phyloP scores from a whole-genome alignment of 2,113 vertebrate genomes.

The Mobula birostris region DNA sequence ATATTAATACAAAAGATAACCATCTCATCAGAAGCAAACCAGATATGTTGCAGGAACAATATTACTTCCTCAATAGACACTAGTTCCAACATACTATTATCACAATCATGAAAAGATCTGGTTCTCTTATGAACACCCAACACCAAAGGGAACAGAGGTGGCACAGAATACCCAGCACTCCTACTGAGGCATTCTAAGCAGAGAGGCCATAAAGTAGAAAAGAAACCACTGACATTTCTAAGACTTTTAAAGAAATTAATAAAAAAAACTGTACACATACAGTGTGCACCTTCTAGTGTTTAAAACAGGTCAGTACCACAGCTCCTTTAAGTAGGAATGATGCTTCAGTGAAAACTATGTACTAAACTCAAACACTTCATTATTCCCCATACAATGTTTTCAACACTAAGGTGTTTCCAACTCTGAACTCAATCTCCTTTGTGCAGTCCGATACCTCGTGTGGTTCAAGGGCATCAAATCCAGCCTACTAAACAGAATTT shows the following conservation, averaged over 20 bases:
- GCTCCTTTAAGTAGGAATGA: background rate
- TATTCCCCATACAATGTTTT: background rate
- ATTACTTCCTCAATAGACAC: background rate
- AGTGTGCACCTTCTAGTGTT: conserved; percentile 28
- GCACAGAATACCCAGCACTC: too few relatives aligned
- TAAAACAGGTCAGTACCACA: conserved; percentile 23
- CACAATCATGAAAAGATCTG: background rate
- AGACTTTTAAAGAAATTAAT: background rate
- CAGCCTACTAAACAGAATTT: background rate
- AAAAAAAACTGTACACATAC: background rate
- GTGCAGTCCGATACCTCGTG: background rate
- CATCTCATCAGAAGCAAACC: background rate
- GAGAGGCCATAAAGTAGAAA: background rate
- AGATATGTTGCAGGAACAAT: background rate
- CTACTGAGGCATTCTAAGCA: background rate
- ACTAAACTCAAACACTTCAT: background rate
- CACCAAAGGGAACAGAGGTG: background rate
- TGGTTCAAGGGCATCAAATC: background rate
- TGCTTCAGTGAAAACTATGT: background rate
- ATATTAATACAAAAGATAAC: too few relatives aligned
- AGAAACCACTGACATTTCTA: background rate
- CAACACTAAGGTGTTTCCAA: background rate
- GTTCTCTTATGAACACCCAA: background rate
- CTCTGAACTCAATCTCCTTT: background rate
- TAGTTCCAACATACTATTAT: background rate